Evolutionary conservation across 1,140 invertebrate genomes (phyloP), one percentile per base, ranked within the genome.

Genomic region (Choristoneura fumiferana): DNA sequence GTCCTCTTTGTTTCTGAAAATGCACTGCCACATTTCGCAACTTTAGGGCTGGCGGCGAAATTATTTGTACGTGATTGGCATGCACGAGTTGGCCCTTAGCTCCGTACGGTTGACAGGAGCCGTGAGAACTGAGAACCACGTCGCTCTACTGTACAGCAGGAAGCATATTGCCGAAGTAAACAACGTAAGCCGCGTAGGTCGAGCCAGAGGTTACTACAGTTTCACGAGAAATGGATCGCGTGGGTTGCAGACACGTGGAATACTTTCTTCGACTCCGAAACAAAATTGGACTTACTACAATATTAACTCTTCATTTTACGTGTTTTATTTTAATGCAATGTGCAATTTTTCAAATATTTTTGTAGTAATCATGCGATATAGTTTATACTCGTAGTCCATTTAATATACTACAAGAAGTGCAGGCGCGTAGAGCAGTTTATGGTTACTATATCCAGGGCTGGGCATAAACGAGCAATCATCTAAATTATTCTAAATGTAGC

Each of bases 51-150:
- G 8, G n/a, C 37, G 18, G 15, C 43, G 49, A 36, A 63, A 69
- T 63, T 69, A 43, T 70, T 63, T 43, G 37, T 58, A 65, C 67
- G 63, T 77, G 71, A 75, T 77, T 81, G 76, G 71, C 68, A 65
- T 65, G 69, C 76, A 81, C 78, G 72, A 75, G 58, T 62, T 70
- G 69, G 68, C 70, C 71, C 68, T 69, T 71, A 65, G 13, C 54
- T 62, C 22, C 13, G 38, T 35, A 57, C 45, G 43, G 61, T 52
- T 57, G 62, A 65, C 63, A 70, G 65, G 59, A 60, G 57, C 54
- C 65, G 63, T 65, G 59, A 61, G 63, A 65, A 65, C 35, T n/a
- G n/a, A n/a, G n/a, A n/a, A n/a, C n/a, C n/a, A n/a, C n/a, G n/a
- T n/a, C 39, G 15, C 14, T 40, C 18, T 35, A 15, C 22, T 22